Base-by-base conservation (phyloP, 2,888 invertebrate genomes). In the Sarcophaga caerulescens region DNA sequence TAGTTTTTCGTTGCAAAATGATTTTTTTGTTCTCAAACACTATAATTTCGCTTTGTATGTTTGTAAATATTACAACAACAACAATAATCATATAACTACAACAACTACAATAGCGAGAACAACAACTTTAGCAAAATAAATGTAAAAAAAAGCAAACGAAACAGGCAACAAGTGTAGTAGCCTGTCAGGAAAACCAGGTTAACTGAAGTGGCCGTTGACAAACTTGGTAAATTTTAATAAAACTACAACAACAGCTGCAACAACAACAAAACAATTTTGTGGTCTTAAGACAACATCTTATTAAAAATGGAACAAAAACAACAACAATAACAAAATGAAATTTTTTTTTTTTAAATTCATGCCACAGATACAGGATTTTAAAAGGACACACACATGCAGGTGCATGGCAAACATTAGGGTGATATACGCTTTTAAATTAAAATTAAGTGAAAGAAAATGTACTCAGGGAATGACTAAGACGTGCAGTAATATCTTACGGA, bases 191-290 rank as follows among this genome's bases (percentile, higher is more conserved):
- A 66, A 81, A 62, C 59, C 77, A 86, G 77, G 83, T 86, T 81
- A 81, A 81, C 63, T 80, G 66, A 77, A 78, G 81, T 75, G 69
- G 52, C 63, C 65, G 80, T 69, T 65, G 66, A 79, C 65, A 65
- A 73, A 83, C 19, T 19, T 35, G 57, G 47, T 70, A 65, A 52
- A 68, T 62, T 25, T 60, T 79, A n/a, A 21, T 74, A 60, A n/a
- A 19, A 59, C n/a, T 10, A 68, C 19, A 17, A 23, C 14, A 4
- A n/a, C 17, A 66, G 68, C 25, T 59, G 2, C 62, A 65, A 14
- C n/a, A n/a, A 69, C 4, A 70, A 81, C 0, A 63, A 57, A 52
- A 35, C 8, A 35, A 35, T 10, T 35, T 77, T 81, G 59, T 75
- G 78, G 75, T 75, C 74, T 21, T 62, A 68, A 79, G 57, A 76